phyloP scores from a whole-genome alignment of 2,888 invertebrate genomes.

The Mimachlamys varia region DNA sequence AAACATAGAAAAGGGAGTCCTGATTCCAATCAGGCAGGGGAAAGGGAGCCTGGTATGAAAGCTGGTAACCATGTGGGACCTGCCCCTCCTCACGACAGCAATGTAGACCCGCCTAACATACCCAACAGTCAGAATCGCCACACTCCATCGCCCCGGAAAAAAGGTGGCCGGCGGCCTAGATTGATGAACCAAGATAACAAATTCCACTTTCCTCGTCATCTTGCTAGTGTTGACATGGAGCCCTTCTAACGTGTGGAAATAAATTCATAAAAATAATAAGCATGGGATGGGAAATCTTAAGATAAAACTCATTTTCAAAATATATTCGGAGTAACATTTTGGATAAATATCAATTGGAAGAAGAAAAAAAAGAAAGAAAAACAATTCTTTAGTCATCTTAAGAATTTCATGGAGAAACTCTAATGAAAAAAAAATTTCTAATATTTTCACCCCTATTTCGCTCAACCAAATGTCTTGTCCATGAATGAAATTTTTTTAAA shows the following conservation, averaged over 20 bases:
- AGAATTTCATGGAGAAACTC: too few species aligned
- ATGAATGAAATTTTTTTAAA: too few species aligned
- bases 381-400: too few species aligned
- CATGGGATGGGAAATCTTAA: neutral
- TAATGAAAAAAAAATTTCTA: too few species aligned
- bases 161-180: neutral
- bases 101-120: neutral
- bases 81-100: neutral
- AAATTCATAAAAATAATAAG: neutral
- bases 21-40: conserved; percentile 18
- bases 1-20: neutral
- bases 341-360: too few species aligned
- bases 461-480: too few species aligned
- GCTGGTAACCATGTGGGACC: neutral
- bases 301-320: too few species aligned
- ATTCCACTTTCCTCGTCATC: neutral
- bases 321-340: too few species aligned
- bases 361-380: too few species aligned
- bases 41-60: neutral
- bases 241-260: neutral
- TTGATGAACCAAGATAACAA: neutral
- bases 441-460: too few species aligned
- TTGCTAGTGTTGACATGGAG: neutral
- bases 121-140: neutral
- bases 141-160: neutral